Base-by-base conservation (phyloP, 2,113 vertebrate genomes). In the Zosterops borbonicus region DNA sequence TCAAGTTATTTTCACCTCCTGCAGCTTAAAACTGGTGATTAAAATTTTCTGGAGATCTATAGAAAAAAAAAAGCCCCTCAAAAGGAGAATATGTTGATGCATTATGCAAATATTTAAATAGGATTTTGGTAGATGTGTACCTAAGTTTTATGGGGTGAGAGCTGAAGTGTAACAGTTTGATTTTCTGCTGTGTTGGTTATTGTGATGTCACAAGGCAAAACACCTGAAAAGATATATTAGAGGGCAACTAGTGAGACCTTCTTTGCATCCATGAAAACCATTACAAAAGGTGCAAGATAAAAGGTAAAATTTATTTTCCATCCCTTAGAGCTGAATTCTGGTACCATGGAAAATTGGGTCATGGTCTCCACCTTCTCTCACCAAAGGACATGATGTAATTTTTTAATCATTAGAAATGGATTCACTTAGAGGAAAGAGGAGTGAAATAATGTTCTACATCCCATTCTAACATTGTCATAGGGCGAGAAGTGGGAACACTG, bases 1-100 rank as follows among this genome's bases (percentile, higher is more conserved):
- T 77, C 11, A 67, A 92, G 62, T 42, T 94, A 68, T 95, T 95
- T 91, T 78, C 41, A 73, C 35, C 23, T 91, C 70, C 53, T 94
- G 46, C 17, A 93, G 47, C 35, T 95, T 89, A 79, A 83, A 89
- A 60, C 4, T 65, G 11, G 9, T 75, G 11, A 25, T 75, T 92
- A 75, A 75, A 17, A 49, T 75, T 82, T 75, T 35, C 69, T 69
- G 44, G 49, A 87, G 22, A 75, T 42, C 19, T 73, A 44, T 5
- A 75, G 37, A 11, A 76, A 15, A 76, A 18, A 87, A 21, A 93
- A 68, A 56, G 25, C 3, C 7, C 9, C 23, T 87, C 50, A 68
- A 87, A 89, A 55, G 25, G 56, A 81, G 4, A 11, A 56, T 75
- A 59, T 47, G 3, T 29, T 84, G 41, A 65, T 70, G 27, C 13